Percentiles rank a stretch among this genome's conserved stretches.
phyloP scores from a whole-genome alignment of 1,140 invertebrate species.

The Heliothis subflexa region DNA sequence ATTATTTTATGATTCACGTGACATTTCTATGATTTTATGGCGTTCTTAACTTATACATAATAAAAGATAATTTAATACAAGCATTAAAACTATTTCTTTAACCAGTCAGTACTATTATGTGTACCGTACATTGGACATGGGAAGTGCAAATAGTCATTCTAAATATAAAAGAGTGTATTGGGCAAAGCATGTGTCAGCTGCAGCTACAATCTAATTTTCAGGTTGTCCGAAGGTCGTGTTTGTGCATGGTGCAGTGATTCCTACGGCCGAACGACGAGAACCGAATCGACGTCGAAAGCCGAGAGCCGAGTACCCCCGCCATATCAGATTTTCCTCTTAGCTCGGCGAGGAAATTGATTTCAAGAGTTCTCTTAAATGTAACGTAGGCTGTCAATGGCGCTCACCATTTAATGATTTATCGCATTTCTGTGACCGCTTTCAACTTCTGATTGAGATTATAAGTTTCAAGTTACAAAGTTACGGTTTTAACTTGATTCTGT shows the following conservation, averaged over 20 bases:
- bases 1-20: too few species aligned
- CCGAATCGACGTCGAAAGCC: slow-evolving; percentile 38
- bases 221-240: slow-evolving; percentile 63
- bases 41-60: too few species aligned
- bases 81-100: too few species aligned
- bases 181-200: slow-evolving; percentile 56
- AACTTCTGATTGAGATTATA: slow-evolving; percentile 49
- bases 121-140: slow-evolving; percentile 20
- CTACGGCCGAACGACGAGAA: slow-evolving; percentile 36
- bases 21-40: too few species aligned
- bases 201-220: slow-evolving; percentile 74
- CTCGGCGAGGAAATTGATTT: slow-evolving; percentile 77
- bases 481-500: slow-evolving; percentile 22
- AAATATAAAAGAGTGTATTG: slow-evolving; percentile 44
- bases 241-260: slow-evolving; percentile 53
- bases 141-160: slow-evolving; percentile 43
- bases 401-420: slow-evolving; percentile 65
- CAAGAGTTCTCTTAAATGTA: slow-evolving; percentile 65
- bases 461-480: slow-evolving; percentile 42
- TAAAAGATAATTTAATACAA: too few species aligned
- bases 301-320: slow-evolving; percentile 36
- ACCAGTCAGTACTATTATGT: not conserved
- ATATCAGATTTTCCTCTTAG: slow-evolving; percentile 74
- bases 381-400: slow-evolving; percentile 63
- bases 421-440: slow-evolving; percentile 48